Percentiles rank a stretch among this genome's conserved stretches.
Evolutionary conservation across 2,113 vertebrate species (phyloP).

Genomic region (Anseranas semipalmata): DNA sequence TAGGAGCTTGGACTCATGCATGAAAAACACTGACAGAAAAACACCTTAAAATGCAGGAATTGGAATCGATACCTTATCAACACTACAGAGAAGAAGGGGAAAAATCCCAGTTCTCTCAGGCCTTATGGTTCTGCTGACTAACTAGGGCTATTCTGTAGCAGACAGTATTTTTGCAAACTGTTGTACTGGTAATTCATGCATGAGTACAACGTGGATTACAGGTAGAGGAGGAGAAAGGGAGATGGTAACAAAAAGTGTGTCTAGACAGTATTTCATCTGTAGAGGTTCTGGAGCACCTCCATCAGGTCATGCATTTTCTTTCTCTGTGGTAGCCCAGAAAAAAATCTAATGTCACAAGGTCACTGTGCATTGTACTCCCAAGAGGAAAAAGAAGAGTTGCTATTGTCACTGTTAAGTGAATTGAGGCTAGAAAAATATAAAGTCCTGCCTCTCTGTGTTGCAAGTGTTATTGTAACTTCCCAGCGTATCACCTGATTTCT

Average conservation of each 20-base stretch:
- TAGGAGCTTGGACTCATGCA: background rate
- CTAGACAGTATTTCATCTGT: background rate
- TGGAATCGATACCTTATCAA: constrained; percentile 7
- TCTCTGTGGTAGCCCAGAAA: background rate
- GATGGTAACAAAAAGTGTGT: background rate
- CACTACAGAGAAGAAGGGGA: background rate
- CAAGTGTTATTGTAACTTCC: background rate
- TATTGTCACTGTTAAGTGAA: background rate
- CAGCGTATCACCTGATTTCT: background rate
- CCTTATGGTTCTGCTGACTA: constrained; percentile 2
- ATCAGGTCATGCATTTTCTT: background rate
- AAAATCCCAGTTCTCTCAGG: background rate
- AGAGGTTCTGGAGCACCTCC: background rate
- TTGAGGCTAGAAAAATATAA: background rate
- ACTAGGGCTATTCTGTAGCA: background rate
- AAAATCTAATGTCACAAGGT: background rate
- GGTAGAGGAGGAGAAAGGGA: background rate
- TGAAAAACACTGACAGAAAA: constrained; percentile 18
- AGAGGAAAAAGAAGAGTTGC: background rate
- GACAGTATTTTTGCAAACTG: background rate
- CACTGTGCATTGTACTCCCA: background rate
- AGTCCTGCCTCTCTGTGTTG: background rate
- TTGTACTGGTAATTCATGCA: background rate
- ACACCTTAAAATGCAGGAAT: background rate
- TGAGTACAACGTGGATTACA: background rate